phyloP scores from a whole-genome alignment of 2,113 vertebrate species.

The Aptenodytes forsteri region DNA sequence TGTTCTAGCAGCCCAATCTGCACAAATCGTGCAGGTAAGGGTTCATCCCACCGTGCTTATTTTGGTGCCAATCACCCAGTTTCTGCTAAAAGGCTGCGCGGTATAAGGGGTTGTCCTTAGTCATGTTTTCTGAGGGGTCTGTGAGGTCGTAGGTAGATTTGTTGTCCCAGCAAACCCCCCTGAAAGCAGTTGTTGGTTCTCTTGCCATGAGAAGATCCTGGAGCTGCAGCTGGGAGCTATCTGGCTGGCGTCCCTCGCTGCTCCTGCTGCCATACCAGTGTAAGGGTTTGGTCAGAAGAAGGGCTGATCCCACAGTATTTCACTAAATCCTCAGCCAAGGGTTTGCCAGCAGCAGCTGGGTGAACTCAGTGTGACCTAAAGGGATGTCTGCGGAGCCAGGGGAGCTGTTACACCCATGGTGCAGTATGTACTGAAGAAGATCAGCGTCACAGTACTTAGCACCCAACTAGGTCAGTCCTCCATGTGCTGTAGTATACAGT shows the following conservation, averaged over 20 bases:
- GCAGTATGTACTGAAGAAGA: not conserved
- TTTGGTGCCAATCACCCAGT: not conserved
- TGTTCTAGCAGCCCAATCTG: conserved; percentile 3
- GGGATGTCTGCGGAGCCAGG: not conserved
- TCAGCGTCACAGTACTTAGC: not conserved
- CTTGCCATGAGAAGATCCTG: not conserved
- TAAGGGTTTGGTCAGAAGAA: not conserved
- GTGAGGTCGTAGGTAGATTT: not conserved
- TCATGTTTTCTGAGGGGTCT: not conserved
- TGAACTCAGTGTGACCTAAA: not conserved
- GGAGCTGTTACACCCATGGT: not conserved
- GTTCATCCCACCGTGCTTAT: not conserved
- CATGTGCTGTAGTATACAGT: not conserved
- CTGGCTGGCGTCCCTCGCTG: fast-evolving
- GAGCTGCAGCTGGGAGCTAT: not conserved
- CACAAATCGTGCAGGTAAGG: fast-evolving
- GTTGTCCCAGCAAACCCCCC: not conserved
- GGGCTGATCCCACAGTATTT: not conserved
- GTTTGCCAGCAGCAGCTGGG: not conserved
- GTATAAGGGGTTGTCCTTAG: not conserved
- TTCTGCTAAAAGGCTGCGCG: not conserved
- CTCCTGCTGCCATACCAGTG: not conserved
- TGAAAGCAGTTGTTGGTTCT: not conserved
- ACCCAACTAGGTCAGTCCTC: not conserved
- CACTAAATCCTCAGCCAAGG: not conserved